Evolutionary conservation across 2,113 vertebrate genomes (phyloP).

Genomic region (Sylvicapra grimmia): DNA sequence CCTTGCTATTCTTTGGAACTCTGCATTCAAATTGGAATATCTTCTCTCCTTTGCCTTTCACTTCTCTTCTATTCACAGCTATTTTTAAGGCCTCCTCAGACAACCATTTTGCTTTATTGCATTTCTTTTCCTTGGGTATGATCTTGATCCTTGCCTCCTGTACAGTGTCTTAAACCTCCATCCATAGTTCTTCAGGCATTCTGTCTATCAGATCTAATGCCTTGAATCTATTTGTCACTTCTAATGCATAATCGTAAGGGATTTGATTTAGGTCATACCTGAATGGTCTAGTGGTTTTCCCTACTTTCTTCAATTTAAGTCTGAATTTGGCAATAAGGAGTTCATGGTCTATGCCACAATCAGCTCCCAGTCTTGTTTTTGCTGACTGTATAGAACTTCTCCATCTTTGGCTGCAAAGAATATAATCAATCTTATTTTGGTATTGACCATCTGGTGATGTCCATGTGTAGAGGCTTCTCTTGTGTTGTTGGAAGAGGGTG

Average conservation of each 20-base stretch:
- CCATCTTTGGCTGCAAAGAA: too few species aligned
- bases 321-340: not conserved
- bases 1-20: too few species aligned
- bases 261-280: too few species aligned
- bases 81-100: not conserved
- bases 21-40: too few species aligned
- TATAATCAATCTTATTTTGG: too few species aligned
- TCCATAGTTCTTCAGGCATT: not conserved
- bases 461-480: not conserved
- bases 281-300: too few species aligned
- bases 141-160: not conserved
- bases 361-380: not conserved
- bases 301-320: not conserved
- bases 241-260: too few species aligned
- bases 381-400: too few species aligned
- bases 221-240: not conserved
- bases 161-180: not conserved
- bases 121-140: not conserved
- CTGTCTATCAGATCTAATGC: not conserved
- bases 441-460: too few species aligned
- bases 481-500: not conserved
- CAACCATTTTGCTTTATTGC: not conserved
- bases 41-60: too few species aligned
- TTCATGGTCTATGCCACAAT: not conserved
- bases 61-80: too few species aligned